These are phyloP conservation scores for Oligia strigilis DNA, from an alignment of 2,888 invertebrate species.

Conservation along the genomic window DNA sequence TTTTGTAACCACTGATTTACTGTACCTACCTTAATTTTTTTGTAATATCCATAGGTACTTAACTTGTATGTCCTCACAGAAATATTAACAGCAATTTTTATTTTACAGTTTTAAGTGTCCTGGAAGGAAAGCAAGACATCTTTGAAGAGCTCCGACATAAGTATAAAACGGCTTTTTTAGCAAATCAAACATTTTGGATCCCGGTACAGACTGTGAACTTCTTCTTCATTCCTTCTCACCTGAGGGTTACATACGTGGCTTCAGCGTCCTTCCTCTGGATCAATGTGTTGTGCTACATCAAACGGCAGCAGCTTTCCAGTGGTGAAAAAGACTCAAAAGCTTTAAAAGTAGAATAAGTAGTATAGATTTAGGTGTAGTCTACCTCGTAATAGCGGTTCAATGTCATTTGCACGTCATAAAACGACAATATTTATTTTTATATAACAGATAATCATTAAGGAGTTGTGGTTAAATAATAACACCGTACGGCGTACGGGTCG, in stretches of 20 bases:
- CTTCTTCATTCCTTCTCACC: conserved; percentile 92
- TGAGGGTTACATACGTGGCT: conserved; percentile 95
- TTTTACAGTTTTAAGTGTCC: conserved; percentile 92
- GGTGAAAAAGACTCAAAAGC: background rate
- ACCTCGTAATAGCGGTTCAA: background rate
- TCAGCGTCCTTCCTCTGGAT: conserved; percentile 95
- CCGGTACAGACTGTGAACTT: conserved; percentile 96
- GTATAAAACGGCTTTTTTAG: conserved; percentile 93
- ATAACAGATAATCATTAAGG: no score
- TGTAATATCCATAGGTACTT: no score
- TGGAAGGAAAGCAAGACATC: conserved; percentile 93
- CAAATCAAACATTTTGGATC: conserved; percentile 96
- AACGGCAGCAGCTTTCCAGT: conserved; percentile 88
- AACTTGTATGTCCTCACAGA: background rate
- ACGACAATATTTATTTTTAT: background rate
- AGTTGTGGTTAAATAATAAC: no score
- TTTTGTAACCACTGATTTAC: background rate
- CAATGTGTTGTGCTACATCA: conserved; percentile 95
- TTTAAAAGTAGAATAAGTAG: background rate
- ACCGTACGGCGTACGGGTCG: no score
- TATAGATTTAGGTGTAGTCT: background rate
- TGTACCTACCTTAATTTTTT: background rate
- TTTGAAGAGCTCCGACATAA: conserved; percentile 93
- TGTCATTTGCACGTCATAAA: background rate
- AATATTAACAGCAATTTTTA: conserved; percentile 8